Conservation (phyloP, 2,113 vertebrate species). For the Poeciliopsis occidentalis region DNA sequence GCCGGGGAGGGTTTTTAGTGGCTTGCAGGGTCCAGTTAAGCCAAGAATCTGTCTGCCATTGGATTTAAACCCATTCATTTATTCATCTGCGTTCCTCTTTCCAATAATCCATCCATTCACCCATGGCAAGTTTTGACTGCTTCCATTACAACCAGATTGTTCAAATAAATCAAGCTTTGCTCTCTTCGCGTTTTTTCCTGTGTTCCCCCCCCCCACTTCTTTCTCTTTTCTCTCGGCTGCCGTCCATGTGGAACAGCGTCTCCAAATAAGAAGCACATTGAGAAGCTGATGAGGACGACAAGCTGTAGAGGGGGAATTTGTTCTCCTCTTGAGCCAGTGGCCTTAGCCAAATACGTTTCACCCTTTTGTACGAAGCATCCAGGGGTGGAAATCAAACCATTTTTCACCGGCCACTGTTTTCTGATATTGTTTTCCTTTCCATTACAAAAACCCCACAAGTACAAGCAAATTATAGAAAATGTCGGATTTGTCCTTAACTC, state of each 20-base stretch:
- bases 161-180: conserved; percentile 61
- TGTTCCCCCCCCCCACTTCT: background rate
- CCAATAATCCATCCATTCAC: conserved; percentile 44
- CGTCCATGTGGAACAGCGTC: conserved; percentile 17
- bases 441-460: too few species aligned
- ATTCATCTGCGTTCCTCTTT: conserved; percentile 28
- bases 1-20: conserved; percentile 19
- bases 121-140: conserved; percentile 43
- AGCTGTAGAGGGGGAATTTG: conserved; percentile 40
- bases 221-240: conserved; percentile 31
- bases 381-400: too few species aligned
- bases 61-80: conserved; percentile 47
- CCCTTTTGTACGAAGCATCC: background rate
- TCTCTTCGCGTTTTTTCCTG: background rate
- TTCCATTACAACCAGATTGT: conserved; percentile 75
- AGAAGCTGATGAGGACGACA: conserved; percentile 31
- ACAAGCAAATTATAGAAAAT: too few species aligned
- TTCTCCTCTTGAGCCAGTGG: background rate
- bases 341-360: background rate
- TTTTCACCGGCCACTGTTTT: too few species aligned
- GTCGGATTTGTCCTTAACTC: too few species aligned
- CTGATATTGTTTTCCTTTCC: too few species aligned
- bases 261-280: conserved; percentile 67
- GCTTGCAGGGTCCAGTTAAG: conserved; percentile 48
- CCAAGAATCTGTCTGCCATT: conserved; percentile 73